Evolutionary conservation across 2,888 invertebrate species (phyloP).

Genomic region (Ecliptopera silaceata): DNA sequence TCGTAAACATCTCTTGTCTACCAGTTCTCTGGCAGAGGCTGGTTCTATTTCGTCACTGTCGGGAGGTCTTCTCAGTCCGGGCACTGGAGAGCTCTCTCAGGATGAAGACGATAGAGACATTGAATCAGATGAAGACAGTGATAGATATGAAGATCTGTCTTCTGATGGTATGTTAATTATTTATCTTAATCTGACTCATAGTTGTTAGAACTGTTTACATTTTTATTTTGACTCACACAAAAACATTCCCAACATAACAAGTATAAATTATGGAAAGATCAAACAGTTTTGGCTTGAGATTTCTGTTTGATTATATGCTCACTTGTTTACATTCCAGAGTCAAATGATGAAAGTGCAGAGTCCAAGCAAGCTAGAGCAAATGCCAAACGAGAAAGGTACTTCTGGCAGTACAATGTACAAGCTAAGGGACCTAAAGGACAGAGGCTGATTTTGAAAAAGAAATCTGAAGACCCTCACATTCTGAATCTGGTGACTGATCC

Average conservation of each 20-base stretch:
- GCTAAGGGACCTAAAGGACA: conserved; percentile 99
- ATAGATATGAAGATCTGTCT: conserved; percentile 93
- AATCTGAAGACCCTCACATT: conserved; percentile 95
- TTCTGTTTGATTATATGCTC: not conserved
- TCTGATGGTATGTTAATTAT: conserved; percentile 85
- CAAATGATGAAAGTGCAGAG: conserved; percentile 85
- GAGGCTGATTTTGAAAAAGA: conserved; percentile 91
- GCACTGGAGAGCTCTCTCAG: conserved; percentile 89
- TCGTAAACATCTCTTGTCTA: conserved; percentile 92
- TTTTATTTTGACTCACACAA: not conserved
- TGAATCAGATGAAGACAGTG: conserved; percentile 92
- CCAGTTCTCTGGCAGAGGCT: conserved; percentile 92
- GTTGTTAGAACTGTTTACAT: not conserved
- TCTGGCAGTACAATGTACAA: conserved; percentile 99
- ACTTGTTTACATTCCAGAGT: conserved; percentile 69
- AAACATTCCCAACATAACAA: not conserved
- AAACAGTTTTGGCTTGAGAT: conserved; percentile 6
- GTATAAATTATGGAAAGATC: not conserved
- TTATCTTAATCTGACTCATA: not conserved
- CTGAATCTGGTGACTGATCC: conserved; percentile 96
- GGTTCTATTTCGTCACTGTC: conserved; percentile 93
- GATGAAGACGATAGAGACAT: conserved; percentile 90
- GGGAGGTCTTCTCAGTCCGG: conserved; percentile 92
- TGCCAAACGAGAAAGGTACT: conserved; percentile 92
- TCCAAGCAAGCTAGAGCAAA: conserved; percentile 65